Conservation (phyloP, 2,113 vertebrate genomes). For the Gasterosteus nipponicus region DNA sequence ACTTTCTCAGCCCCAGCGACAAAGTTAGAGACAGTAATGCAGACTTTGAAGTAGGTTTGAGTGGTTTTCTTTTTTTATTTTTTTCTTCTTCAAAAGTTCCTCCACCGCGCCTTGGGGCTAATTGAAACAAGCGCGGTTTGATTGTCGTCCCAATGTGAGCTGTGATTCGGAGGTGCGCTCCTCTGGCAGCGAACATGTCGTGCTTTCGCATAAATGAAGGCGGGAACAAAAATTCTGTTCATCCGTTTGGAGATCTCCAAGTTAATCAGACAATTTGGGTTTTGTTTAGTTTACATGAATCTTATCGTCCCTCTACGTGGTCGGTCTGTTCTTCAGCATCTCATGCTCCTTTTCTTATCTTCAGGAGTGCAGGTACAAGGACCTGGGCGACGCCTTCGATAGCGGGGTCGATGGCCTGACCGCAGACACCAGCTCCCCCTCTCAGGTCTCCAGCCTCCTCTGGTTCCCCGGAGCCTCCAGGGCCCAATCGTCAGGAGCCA, state of each 20-base stretch:
- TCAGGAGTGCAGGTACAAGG: slow-evolving; percentile 90
- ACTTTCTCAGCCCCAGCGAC: slow-evolving; percentile 65
- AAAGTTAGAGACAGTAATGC: slow-evolving; percentile 52
- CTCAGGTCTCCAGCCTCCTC: slow-evolving; percentile 81
- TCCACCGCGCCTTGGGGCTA: slow-evolving; percentile 20
- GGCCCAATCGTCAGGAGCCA: slow-evolving; percentile 84
- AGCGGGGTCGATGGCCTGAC: slow-evolving; percentile 88
- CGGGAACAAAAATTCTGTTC: neutral
- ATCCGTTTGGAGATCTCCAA: neutral
- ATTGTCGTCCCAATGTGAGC: slow-evolving; percentile 29
- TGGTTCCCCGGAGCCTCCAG: slow-evolving; percentile 86
- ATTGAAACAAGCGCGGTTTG: slow-evolving; percentile 44
- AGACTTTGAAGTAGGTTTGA: slow-evolving; percentile 69
- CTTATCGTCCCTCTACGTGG: neutral
- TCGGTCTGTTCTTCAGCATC: neutral
- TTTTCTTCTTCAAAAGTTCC: slow-evolving; percentile 44
- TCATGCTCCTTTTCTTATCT: slow-evolving; percentile 5
- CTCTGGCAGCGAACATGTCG: neutral
- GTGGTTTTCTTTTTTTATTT: slow-evolving; percentile 27
- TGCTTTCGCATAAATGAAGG: neutral
- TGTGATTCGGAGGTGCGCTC: slow-evolving; percentile 10
- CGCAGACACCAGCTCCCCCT: slow-evolving; percentile 82
- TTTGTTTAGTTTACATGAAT: neutral
- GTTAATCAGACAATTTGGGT: neutral
- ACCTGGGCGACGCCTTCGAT: slow-evolving; percentile 88